Conservation (phyloP, 2,888 invertebrate genomes). For the Thymelicus sylvestris region DNA sequence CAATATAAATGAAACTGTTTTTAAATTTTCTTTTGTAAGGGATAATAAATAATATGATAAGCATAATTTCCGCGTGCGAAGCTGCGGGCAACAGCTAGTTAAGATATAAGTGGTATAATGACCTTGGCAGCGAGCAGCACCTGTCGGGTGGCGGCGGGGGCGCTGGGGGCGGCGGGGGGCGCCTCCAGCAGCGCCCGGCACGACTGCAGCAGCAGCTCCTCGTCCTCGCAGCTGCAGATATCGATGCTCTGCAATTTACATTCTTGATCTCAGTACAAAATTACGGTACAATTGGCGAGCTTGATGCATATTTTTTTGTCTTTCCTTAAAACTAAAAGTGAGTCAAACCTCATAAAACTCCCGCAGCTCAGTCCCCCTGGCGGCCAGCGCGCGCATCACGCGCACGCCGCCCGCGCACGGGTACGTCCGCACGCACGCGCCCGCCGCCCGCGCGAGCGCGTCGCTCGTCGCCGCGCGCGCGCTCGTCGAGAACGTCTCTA, state of each 20-base stretch:
- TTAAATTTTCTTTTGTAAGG: too few relatives aligned
- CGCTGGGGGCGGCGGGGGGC: constrained; percentile 15
- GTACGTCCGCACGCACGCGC: not conserved
- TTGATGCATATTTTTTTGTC: too few relatives aligned
- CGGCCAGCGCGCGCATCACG: constrained; percentile 15
- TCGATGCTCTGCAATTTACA: constrained; percentile 44
- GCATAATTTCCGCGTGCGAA: too few relatives aligned
- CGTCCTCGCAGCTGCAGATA: constrained; percentile 47
- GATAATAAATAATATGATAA: too few relatives aligned
- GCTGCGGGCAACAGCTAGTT: too few relatives aligned
- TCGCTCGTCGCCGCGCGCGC: constrained; percentile 1
- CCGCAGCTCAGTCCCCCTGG: not conserved
- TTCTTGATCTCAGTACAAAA: too few relatives aligned
- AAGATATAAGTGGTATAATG: not conserved
- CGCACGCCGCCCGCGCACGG: constrained; percentile 15
- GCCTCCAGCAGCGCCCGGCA: constrained; percentile 44
- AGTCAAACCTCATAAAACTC: constrained; percentile 10
- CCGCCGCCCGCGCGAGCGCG: not conserved
- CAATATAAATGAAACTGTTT: too few relatives aligned
- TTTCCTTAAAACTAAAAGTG: not conserved
- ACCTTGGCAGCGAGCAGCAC: constrained; percentile 47
- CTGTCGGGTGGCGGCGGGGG: constrained; percentile 7
- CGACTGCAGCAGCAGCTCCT: constrained; percentile 46
- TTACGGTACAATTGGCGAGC: too few relatives aligned
- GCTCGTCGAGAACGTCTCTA: not conserved